Evolutionary conservation across 2,113 vertebrate species (phyloP).

Genomic region (Lycocorax pyrrhopterus): DNA sequence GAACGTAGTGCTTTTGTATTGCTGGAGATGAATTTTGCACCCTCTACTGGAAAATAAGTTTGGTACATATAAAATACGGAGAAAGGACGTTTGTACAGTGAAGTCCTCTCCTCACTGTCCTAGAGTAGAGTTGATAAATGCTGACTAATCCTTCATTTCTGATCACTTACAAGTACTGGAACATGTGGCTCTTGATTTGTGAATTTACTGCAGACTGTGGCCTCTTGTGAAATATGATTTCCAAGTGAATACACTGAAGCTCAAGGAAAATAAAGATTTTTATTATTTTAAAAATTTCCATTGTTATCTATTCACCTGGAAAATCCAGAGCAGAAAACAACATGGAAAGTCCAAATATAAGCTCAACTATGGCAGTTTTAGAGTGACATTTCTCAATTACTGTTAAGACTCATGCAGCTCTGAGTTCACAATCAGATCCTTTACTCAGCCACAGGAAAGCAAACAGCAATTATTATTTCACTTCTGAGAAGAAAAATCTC

Average conservation of each 20-base stretch:
- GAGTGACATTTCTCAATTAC: not conserved
- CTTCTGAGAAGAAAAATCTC: not conserved
- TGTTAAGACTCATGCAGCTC: not conserved
- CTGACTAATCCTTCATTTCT: not conserved
- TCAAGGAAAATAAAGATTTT: not conserved
- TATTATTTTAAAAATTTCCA: not conserved
- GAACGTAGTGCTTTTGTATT: not conserved
- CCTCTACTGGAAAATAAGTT: constrained; percentile 60
- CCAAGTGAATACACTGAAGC: not conserved
- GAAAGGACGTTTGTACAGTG: rapidly evolving
- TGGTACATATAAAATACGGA: not conserved
- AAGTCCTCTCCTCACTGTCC: not conserved
- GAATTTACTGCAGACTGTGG: not conserved
- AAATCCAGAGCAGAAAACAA: not conserved
- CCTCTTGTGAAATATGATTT: not conserved
- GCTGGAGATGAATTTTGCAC: constrained; percentile 33
- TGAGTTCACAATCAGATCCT: not conserved
- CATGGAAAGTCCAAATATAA: not conserved
- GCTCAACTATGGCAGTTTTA: not conserved
- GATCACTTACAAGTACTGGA: not conserved
- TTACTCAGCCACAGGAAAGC: not conserved
- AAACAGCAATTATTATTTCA: not conserved
- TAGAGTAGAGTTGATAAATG: not conserved
- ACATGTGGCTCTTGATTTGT: not conserved
- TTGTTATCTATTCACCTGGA: not conserved